Evolutionary conservation across 2,113 vertebrate genomes (phyloP), one percentile per base, ranked within the genome.

Genomic region (Ptilorrhoa leucosticta): DNA sequence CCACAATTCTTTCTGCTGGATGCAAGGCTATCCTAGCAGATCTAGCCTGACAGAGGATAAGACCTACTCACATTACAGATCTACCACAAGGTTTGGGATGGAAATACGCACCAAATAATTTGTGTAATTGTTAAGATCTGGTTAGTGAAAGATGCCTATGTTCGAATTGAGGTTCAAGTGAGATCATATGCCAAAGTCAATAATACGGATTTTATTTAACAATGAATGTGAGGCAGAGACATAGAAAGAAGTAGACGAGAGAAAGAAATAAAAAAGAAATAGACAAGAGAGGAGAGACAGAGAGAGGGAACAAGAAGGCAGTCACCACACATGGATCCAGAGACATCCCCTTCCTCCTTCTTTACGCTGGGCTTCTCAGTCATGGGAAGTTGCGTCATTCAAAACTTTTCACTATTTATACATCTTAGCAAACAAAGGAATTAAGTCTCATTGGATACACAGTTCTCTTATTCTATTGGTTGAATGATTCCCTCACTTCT

Each of bases 381-480:
- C 0, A 0, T 24, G 8, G 12, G 7, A 8, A 4, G 0, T 26
- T 26, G 17, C 17, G 28, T 17, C 13, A 6, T 48, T 54, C 47
- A 47, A 54, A 61, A 61, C 3, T 40, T 69, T 40, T 54, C 17
- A 22, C 10, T 69, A 15, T 68, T 61, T 76, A 31, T 39, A 18
- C 21, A 31, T 47, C 21, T 68, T 13, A 54, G 11, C 20, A 76
- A 75, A 40, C 4, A 39, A 5, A 47, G 21, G 5, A 60, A 40
- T 61, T 61, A 47, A 54, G 13, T 45, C 1, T 61, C 11, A 13
- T 40, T 83, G 17, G 39, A n/a, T 30, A 22, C 9, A 40, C 3
- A 31, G 24, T 40, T 68, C 8, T 75, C 11, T 4, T 66, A n/a
- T 14, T 39, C 15, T 73, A 17, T 3, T n/a, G 14, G 20, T 60